Conservation (phyloP, 2,797 vertebrate species). For the Alfaro cultratus region DNA sequence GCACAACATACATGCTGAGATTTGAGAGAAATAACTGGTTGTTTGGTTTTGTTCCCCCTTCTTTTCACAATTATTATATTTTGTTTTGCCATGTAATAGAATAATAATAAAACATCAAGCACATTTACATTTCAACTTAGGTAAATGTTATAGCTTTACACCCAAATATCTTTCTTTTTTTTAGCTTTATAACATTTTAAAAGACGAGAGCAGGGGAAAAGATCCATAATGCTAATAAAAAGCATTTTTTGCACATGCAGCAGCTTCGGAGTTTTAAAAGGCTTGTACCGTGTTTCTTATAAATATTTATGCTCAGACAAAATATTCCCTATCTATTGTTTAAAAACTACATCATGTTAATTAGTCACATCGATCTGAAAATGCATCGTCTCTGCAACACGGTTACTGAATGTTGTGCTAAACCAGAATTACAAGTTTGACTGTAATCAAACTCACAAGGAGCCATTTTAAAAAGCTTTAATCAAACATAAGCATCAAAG, state of each 20-base stretch:
- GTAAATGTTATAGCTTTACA: neutral
- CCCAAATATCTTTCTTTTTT: neutral
- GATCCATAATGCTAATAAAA: neutral
- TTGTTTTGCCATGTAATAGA: neutral
- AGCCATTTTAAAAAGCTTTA: conserved; percentile 36
- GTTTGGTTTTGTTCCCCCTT: neutral
- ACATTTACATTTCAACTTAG: neutral
- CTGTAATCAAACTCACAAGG: conserved; percentile 21
- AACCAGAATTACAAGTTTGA: neutral
- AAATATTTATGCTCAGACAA: neutral
- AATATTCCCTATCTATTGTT: neutral
- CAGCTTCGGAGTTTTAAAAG: neutral
- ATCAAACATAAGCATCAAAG: conserved; percentile 61
- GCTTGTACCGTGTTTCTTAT: neutral
- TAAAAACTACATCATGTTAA: neutral
- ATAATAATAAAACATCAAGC: neutral
- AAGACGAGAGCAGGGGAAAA: neutral
- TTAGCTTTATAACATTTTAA: neutral
- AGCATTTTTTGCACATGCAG: neutral
- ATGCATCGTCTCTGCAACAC: neutral
- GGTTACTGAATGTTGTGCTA: neutral
- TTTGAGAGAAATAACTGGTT: conserved; percentile 23
- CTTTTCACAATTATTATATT: neutral
- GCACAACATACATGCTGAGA: conserved; percentile 37
- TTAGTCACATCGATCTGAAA: neutral